Conservation (phyloP, 2,113 vertebrate genomes). For the Lamprologus speciosus region DNA sequence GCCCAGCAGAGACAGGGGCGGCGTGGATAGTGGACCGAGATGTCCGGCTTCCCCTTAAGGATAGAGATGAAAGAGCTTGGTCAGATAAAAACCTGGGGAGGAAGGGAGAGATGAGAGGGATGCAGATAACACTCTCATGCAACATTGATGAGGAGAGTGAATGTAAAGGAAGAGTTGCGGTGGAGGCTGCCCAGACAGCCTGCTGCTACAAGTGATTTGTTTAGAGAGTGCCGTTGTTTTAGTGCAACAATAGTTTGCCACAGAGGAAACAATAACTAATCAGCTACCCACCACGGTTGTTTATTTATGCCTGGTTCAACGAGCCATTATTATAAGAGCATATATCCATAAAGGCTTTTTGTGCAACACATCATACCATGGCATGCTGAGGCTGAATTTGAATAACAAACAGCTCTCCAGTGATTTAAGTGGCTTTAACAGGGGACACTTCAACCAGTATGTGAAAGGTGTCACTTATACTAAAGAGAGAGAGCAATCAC, state of each 20-base stretch:
- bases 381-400: background rate
- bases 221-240: conserved; percentile 6
- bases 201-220: conserved; percentile 31
- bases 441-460: background rate
- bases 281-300: background rate
- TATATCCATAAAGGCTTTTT: background rate
- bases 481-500: background rate
- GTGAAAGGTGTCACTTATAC: background rate
- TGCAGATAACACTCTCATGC: conserved; percentile 48
- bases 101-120: conserved; percentile 41
- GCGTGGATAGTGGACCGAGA: background rate
- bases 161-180: conserved; percentile 23
- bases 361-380: background rate
- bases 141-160: conserved; percentile 50
- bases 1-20: conserved; percentile 40
- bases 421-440: background rate
- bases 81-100: conserved; percentile 23
- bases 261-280: background rate
- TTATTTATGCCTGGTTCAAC: background rate
- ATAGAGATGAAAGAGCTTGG: conserved; percentile 38
- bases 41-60: conserved; percentile 25
- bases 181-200: background rate
- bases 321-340: background rate
- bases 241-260: background rate
- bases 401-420: background rate